Evolutionary conservation across 2,113 vertebrate genomes (phyloP), one percentile per base, ranked within the genome.

Genomic region (Aleadryas rufinucha): DNA sequence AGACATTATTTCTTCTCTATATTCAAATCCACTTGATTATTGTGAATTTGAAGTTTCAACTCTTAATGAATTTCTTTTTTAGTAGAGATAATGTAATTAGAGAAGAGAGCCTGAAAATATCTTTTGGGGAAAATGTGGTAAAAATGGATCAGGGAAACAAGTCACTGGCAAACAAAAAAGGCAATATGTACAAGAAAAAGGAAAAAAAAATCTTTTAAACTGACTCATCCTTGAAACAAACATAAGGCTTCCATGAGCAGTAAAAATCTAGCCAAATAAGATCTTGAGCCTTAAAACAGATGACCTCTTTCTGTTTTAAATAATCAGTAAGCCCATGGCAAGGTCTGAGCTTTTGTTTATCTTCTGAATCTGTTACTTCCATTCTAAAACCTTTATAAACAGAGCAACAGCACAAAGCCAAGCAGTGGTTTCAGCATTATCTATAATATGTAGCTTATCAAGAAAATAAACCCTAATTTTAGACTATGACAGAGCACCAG

Each of bases 391-490:
- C 28, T 78, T 64, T 61, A 30, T 26, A 60, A 90, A 37, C 68
- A 91, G 28, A 79, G 28, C 22, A 92, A 30, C 50, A 89, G 35
- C 74, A 82, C 65, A 66, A 69, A 82, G 41, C 42, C 66, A 74
- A 92, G 77, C 4, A 68, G 30, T 18, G 24, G n/a, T 28, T 74
- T 53, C 61, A 93, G 39, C 42, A 37, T 42, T 63, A 0, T 10
- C 65, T 76, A 17, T 21, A 66, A 30, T 31, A 61, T 0, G 1
- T 6, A 47, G 57, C 28, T 17, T 37, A 64, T 18, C 30, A 76
- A 65, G 70, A 77, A 92, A 95, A 87, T 44, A 61, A 95, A 89
- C 77, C 35, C 45, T 50, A 10, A 59, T 80, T 96, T 93, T 63
- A 94, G 64, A 41, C 17, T 45, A 9, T 33, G 59, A 84, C 47